Evolutionary conservation across 2,797 vertebrate genomes (phyloP), one percentile per base, ranked within the genome.

Genomic region (Phalanger gymnotis): DNA sequence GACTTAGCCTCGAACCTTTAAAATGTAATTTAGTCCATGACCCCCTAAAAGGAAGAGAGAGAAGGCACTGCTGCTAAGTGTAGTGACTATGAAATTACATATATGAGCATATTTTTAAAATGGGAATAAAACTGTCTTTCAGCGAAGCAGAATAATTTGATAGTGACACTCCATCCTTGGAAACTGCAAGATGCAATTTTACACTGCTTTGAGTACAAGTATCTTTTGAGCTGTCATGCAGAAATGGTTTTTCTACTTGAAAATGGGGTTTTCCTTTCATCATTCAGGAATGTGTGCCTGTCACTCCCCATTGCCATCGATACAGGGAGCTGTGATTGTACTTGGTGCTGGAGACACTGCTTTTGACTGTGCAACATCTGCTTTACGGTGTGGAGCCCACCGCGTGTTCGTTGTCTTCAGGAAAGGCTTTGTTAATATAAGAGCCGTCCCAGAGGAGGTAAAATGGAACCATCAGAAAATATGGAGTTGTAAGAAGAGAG

Each of bases 371-470:
- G 99, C 99, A 51, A 99, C 99, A 56, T 99, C 99, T 3, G 99
- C 99, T 73, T 98, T 99, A 90, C 99, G 99, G 96, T 99, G 99
- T 9, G 99, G 99, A 87, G 99, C 99, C 97, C 99, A 95, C 19
- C 99, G 99, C 0, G 99, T 99, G 54, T 99, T 98, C 25, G 98
- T 99, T 93, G 99, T 99, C 97, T 99, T 99, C 98, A 99, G 99
- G 97, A 99, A 99, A 97, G 99, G 99, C 92, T 99, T 99, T 99
- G 99, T 99, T 92, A 99, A 99, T 97, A 99, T 99, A 97, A 99
- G 99, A 92, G 99, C 99, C 2, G 99, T 99, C 98, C 99, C 99
- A 1, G 99, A 99, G 98, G 99, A 99, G 99, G 99, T 99, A 98
- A 98, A 97, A 96, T 89, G 95, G 94, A 98, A 93, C 57, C 96